Percentiles rank a stretch among this genome's conserved stretches.
Conservation (phyloP, 1,140 invertebrate genomes). For the Hycleus cichorii region DNA sequence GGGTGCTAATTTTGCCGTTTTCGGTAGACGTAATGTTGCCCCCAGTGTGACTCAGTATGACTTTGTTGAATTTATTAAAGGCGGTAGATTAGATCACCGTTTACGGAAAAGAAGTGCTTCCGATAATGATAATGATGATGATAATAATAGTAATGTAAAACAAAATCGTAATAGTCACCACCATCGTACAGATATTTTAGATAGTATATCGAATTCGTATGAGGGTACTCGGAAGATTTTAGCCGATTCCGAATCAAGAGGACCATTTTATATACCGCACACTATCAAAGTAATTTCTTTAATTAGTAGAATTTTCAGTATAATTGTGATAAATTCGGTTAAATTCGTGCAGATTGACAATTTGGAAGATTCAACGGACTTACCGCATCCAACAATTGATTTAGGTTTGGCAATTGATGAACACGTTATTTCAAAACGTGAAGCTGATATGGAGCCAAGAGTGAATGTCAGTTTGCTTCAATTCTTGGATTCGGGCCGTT, state of each 20-base stretch:
- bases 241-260: slow-evolving; percentile 39
- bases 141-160: slow-evolving; percentile 26
- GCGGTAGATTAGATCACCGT: slow-evolving; percentile 69
- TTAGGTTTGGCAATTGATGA: slow-evolving; percentile 43
- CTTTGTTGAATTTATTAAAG: slow-evolving; percentile 86
- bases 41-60: slow-evolving; percentile 94
- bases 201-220: slow-evolving; percentile 47
- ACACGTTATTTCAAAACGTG: slow-evolving; percentile 52
- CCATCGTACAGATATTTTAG: slow-evolving; percentile 41
- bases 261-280: slow-evolving; percentile 34
- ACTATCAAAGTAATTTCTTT: slow-evolving; percentile 28
- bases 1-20: slow-evolving; percentile 89
- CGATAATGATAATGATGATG: slow-evolving; percentile 35
- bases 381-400: slow-evolving; percentile 41
- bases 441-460: slow-evolving; percentile 54
- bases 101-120: slow-evolving; percentile 49
- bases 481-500: slow-evolving; percentile 84
- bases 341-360: slow-evolving; percentile 4
- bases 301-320: slow-evolving; percentile 7
- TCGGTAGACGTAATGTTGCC: slow-evolving; percentile 82
- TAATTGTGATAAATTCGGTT: no score
- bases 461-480: slow-evolving; percentile 79
- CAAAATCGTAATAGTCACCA: slow-evolving; percentile 17
- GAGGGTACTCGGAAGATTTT: slow-evolving; percentile 43
- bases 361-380: slow-evolving; percentile 22